Base-by-base conservation (phyloP, 1,140 invertebrate genomes). In the Penaeus chinensis region DNA sequence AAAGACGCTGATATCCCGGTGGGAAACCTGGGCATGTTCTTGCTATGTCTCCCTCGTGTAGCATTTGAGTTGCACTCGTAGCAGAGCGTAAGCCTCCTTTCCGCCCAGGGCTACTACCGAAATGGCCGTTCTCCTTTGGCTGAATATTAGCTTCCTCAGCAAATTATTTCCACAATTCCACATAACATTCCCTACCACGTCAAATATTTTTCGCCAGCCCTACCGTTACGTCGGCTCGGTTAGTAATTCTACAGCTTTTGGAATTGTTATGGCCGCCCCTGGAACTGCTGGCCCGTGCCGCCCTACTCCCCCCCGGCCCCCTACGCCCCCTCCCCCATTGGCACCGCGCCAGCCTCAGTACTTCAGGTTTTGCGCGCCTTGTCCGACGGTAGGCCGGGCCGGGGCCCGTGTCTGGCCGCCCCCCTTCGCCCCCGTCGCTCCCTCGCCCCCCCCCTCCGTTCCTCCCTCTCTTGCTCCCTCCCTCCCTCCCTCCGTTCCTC, bases 161-260 rank as follows among this genome's bases (percentile, higher is more conserved):
- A 80, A 86, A 86, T 86, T 86, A 86, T 86, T 79, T 86, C 84
- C 84, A 86, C 76, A 78, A 66, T 86, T 80, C 84, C 77, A 86
- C 77, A 71, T 80, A 86, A 86, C 76, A 86, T 86, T 81, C 84
- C 76, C 84, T 86, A n/a, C 63, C 77, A 60, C 78, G 84, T 86
- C 84, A 86, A 86, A 86, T 86, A 86, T 86, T 77, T 85, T 77
- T 85, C 71, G 83, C 83, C 63, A 76, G 71, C 20, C 71, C 83
- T 85, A 62, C 77, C 83, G 83, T 85, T 77, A 85, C 83, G 83
- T 78, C 74, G 83, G 83, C 47, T 85, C 83, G 84, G 84, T 86
- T 86, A 86, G 84, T 86, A 86, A 86, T 86, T 86, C 84, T 86
- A 86, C 84, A 80, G 84, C 77, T 86, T 86, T 79, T 86, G 84